Conservation (phyloP, 2,888 invertebrate genomes). For the Tinea semifulvella region DNA sequence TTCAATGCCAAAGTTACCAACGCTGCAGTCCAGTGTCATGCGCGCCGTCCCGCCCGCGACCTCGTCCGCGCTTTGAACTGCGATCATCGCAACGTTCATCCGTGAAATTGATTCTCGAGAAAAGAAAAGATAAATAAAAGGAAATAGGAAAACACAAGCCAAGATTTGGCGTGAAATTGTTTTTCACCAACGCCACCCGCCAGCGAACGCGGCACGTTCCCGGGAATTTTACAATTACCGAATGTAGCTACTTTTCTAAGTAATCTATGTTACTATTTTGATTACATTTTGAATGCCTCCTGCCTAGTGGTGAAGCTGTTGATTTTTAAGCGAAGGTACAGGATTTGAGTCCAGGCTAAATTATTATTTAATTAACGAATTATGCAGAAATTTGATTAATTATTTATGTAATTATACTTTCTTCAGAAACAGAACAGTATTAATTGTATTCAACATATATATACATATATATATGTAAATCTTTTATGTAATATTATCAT, state of each 20-base stretch:
- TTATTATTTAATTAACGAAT: too few relatives aligned
- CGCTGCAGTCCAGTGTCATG: conserved; percentile 1
- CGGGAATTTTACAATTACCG: conserved; percentile 65
- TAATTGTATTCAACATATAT: too few relatives aligned
- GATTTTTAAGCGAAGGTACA: too few relatives aligned
- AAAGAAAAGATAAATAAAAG: conserved; percentile 66
- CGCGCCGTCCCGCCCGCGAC: conserved; percentile 23
- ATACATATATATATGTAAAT: too few relatives aligned
- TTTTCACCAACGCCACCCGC: conserved; percentile 48
- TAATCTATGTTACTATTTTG: conserved; percentile 16
- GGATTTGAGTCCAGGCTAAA: too few relatives aligned
- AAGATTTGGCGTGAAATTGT: conserved; percentile 69
- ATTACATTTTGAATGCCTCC: conserved; percentile 1
- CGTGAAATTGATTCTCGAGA: conserved; percentile 66
- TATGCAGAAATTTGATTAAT: too few relatives aligned
- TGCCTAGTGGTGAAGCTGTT: too few relatives aligned
- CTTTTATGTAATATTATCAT: too few relatives aligned
- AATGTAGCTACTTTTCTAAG: conserved; percentile 36
- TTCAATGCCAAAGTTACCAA: background rate
- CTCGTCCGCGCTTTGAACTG: conserved; percentile 54
- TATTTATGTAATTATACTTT: too few relatives aligned
- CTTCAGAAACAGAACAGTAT: too few relatives aligned
- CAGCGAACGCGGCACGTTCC: conserved; percentile 39
- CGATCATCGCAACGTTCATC: conserved; percentile 65
- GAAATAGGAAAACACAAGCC: conserved; percentile 67